Evolutionary conservation across 2,888 invertebrate genomes (phyloP).

Genomic region (Teinopalpus imperialis): DNA sequence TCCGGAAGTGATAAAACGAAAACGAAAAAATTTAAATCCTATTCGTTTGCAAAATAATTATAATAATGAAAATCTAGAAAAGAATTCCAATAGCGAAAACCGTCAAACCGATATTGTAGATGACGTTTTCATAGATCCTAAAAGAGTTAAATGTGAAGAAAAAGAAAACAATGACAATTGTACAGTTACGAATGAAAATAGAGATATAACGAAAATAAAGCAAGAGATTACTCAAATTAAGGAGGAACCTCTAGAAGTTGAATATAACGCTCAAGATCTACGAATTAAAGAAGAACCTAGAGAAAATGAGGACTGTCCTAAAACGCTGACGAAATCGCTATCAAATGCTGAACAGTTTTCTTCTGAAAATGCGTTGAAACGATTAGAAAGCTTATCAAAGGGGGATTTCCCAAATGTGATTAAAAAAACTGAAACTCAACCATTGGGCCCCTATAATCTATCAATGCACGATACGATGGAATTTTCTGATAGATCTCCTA

Average conservation of each 20-base stretch:
- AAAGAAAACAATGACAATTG: conserved; percentile 33
- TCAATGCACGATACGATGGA: conserved; percentile 64
- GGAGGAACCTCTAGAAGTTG: conserved; percentile 54
- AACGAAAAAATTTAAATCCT: conserved; percentile 94
- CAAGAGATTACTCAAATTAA: conserved; percentile 47
- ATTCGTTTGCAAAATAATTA: conserved; percentile 85
- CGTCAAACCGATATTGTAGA: conserved; percentile 46
- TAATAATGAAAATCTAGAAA: conserved; percentile 41
- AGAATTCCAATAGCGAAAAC: conserved; percentile 44
- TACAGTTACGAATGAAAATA: conserved; percentile 33
- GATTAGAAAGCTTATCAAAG: conserved; percentile 90
- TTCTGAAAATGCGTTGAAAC: conserved; percentile 86
- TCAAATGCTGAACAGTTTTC: conserved; percentile 52
- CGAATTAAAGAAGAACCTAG: conserved; percentile 62
- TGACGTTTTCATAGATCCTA: conserved; percentile 52
- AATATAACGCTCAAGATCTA: conserved; percentile 54
- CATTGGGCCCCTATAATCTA: conserved; percentile 53
- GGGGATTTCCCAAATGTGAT: conserved; percentile 84
- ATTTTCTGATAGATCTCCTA: conserved; percentile 77
- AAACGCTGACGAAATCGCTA: conserved; percentile 38
- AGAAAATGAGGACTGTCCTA: conserved; percentile 59
- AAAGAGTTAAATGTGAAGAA: conserved; percentile 62
- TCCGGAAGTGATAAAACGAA: conserved; percentile 87
- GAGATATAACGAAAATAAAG: conserved; percentile 54
- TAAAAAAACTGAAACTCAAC: conserved; percentile 54